Conservation (phyloP, 2,797 vertebrate genomes). For the Chromis chromis region DNA sequence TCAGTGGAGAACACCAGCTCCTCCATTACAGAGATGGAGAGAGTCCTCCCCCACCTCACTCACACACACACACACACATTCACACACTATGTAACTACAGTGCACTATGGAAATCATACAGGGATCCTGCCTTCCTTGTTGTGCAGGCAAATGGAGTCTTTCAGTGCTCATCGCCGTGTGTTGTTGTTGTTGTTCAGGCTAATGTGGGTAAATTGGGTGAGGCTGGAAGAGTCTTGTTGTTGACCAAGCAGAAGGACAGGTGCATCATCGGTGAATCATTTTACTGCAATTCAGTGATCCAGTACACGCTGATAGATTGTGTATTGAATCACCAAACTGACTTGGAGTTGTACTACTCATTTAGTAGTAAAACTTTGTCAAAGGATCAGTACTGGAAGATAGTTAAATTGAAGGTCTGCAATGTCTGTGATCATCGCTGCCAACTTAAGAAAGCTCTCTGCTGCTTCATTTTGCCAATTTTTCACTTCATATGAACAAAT, state of each 20-base stretch:
- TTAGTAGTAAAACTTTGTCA: no score
- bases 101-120: conserved; percentile 45
- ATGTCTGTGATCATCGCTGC: no score
- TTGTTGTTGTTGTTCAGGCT: conserved; percentile 22
- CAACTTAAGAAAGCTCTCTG: neutral
- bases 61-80: conserved; percentile 28
- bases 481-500: no score
- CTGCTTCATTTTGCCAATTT: neutral
- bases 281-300: neutral
- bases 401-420: no score
- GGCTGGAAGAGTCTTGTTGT: neutral
- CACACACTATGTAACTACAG: conserved; percentile 24
- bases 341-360: no score
- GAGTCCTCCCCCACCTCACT: conserved; percentile 50
- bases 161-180: neutral
- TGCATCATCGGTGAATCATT: neutral
- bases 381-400: no score
- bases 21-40: conserved; percentile 69
- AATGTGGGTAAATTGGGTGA: conserved; percentile 5
- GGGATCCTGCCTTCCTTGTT: conserved; percentile 22
- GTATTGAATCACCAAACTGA: no score
- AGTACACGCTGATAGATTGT: neutral
- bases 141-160: conserved; percentile 42
- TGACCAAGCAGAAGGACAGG: neutral
- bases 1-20: conserved; percentile 68